These are phyloP conservation scores for Volucella bombylans DNA, from an alignment of 2,888 invertebrate species.

Conservation along the genomic window DNA sequence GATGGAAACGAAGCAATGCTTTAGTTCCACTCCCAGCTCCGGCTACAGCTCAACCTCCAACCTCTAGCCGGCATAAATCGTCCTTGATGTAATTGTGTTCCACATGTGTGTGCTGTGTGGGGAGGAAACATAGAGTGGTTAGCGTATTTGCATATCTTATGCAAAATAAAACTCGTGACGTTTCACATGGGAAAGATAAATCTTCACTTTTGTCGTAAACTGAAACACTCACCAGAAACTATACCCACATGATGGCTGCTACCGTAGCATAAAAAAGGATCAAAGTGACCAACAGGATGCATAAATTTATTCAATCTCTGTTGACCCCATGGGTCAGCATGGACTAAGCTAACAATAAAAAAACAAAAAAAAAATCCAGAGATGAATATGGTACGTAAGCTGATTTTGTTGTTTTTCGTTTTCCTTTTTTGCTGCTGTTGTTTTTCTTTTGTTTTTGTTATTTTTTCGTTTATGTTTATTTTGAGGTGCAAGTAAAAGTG, in stretches of 20 bases:
- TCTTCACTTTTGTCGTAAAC: constrained; percentile 47
- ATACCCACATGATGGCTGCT: constrained; percentile 37
- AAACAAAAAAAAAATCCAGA: constrained; percentile 27
- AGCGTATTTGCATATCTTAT: constrained; percentile 65
- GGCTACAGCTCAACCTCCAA: no score
- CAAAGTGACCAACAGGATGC: background rate
- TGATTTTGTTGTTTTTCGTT: constrained; percentile 27
- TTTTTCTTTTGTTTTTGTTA: no score
- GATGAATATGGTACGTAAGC: constrained; percentile 37
- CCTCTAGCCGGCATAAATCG: constrained; percentile 54
- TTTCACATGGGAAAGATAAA: constrained; percentile 63
- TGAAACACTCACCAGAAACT: constrained; percentile 26
- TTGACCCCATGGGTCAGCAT: constrained; percentile 21
- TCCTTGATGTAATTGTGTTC: constrained; percentile 59
- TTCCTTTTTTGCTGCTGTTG: no score
- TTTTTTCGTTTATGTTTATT: no score
- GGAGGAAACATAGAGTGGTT: constrained; percentile 21
- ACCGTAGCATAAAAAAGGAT: constrained; percentile 5
- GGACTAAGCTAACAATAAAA: background rate
- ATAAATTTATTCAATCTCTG: constrained; percentile 63
- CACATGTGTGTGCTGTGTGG: constrained; percentile 24
- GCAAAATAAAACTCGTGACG: constrained; percentile 65
- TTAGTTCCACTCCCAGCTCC: no score
- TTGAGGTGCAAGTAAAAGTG: background rate
- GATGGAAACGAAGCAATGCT: constrained; percentile 30